Evolutionary conservation across 2,113 vertebrate species (phyloP), one percentile per base, ranked within the genome.

Genomic region (Mohoua ochrocephala): DNA sequence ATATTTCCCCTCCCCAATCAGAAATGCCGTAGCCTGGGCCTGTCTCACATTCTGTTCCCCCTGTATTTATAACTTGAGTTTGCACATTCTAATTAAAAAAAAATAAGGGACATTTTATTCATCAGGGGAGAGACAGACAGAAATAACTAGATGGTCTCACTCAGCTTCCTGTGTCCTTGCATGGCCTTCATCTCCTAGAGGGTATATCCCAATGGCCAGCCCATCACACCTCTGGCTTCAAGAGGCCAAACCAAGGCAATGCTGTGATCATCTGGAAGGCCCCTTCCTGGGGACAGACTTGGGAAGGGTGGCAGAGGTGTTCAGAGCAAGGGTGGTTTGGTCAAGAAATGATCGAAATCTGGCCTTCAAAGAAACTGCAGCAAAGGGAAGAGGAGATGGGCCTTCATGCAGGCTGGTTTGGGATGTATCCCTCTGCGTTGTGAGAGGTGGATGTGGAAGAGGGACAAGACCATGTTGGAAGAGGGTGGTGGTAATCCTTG

Each of bases 11-110:
- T 77, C 97, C 91, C 71, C 95, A 97, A 95, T 98, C 98, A 98
- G 98, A 97, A 97, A 94, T 54, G 77, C 84, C 4, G 3, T 3
- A 52, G 93, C 87, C 53, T 83, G 91, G 94, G 93, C 94, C 84
- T 84, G 85, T 91, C 89, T 98, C 96, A 98, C 97, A 98, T 98
- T 98, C 98, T 97, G 97, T 98, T 98, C 97, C 53, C 64, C 70
- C 91, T 7, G 4, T 98, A 98, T 98, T 98, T 98, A 98, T 98
- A 98, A 98, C 97, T 97, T 85, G 67, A 97, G 93, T 97, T 97
- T 95, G 87, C 91, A 89, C 10, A 76, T 97, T 94, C 87, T 95
- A 96, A 95, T 95, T 79, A 90, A 91, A 78, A 95, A 84, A 76
- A 61, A 56, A 35, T 9, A 52, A 60, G 13, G 28, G 37, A 63